Evolutionary conservation across 2,113 vertebrate species (phyloP), one percentile per base, ranked within the genome.

Genomic region (Platysternon megacephalum): DNA sequence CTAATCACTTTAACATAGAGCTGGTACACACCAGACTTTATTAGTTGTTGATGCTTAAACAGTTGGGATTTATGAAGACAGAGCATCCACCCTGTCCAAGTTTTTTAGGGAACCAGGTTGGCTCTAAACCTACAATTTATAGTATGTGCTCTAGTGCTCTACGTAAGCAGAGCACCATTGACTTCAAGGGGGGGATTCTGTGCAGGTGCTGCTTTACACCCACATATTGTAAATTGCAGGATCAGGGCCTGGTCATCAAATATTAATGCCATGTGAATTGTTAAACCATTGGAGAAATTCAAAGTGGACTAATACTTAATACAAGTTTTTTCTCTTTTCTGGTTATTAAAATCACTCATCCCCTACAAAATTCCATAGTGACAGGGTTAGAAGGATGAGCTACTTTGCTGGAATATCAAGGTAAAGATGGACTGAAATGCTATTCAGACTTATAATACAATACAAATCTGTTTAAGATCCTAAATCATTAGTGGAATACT

Each of bases 351-450:
- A 53, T 76, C 4, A 58, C 42, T 58, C 58, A 6, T 82, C 95
- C n/a, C 68, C 79, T 88, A 4, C 84, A 35, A 32, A 65, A 65
- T 32, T 68, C 17, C 35, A 68, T n/a, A 52, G 65, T 82, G 91
- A 68, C 90, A 91, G 87, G 79, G 78, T 68, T 68, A n/a, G 14
- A 35, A 65, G 32, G 32, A 32, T 35, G 61, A 65, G 61, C 90
- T 74, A 24, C 52, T 85, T 61, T 35, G 78, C 56, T 81, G 16
- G 5, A 35, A 61, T 84, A 79, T 79, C 42, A 79, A 46, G 76
- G 24, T 56, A 85, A 4, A 28, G 14, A 9, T 93, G 32, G 39
- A n/a, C 17, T 1, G 2, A 94, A 95, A 85, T 56, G 19, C 53
- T 85, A 1, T 79, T 96, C 7, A 68, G 7, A 68, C 35, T n/a